These are phyloP conservation scores for Ptyas mucosa DNA, from an alignment of 2,113 vertebrate species.

Conservation along the genomic window DNA sequence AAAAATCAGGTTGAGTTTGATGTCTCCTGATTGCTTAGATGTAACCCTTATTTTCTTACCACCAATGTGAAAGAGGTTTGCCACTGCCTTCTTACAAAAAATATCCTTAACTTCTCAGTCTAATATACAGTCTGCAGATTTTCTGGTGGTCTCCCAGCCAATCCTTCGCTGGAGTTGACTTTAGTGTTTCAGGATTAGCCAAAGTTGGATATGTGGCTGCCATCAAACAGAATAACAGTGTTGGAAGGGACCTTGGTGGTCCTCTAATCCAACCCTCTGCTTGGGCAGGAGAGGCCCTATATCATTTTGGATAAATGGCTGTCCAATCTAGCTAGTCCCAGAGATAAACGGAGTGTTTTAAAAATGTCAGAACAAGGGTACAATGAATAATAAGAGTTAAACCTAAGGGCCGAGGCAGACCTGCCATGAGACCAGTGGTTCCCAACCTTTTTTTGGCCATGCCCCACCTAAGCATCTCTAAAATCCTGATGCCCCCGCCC, in stretches of 20 bases:
- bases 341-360: background rate
- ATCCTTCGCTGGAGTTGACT: background rate
- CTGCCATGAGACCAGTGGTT: too few relatives aligned
- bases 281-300: background rate
- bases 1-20: background rate
- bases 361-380: background rate
- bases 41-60: background rate
- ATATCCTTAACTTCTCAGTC: background rate
- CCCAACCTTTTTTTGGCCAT: too few relatives aligned
- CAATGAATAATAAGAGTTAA: background rate
- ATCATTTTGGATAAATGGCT: background rate
- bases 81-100: background rate
- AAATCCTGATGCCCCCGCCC: too few relatives aligned
- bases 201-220: background rate
- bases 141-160: background rate
- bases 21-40: background rate
- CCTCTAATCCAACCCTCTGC: background rate
- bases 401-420: background rate
- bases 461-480: too few relatives aligned
- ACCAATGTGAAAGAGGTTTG: background rate
- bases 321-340: background rate
- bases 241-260: background rate
- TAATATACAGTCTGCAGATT: background rate
- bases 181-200: background rate
- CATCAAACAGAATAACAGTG: background rate